Conservation (phyloP, 2,797 vertebrate species). For the Petrocephalus sullivani region DNA sequence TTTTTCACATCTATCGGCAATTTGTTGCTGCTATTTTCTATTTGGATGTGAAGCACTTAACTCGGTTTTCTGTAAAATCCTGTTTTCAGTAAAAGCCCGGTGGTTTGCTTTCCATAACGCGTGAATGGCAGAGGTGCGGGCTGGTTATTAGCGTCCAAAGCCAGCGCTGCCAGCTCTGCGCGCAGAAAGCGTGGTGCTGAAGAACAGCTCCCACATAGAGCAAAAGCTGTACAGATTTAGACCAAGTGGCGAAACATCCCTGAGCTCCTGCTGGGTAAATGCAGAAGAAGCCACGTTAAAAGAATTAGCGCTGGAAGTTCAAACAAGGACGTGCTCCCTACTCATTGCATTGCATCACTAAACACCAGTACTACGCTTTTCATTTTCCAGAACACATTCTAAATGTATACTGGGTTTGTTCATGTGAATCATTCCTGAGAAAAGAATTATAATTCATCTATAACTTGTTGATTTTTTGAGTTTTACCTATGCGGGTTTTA, state of each 20-base stretch:
- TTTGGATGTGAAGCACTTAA: background rate
- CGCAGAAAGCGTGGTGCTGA: conserved; percentile 20
- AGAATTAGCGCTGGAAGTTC: background rate
- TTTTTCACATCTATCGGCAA: background rate
- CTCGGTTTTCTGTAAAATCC: background rate
- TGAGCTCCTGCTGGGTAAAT: background rate
- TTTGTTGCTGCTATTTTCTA: background rate
- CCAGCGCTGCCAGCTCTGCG: background rate
- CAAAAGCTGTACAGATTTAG: background rate
- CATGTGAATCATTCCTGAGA: background rate
- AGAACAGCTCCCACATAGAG: conserved; percentile 22
- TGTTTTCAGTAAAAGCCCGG: background rate
- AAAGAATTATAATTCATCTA: background rate
- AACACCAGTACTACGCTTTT: background rate
- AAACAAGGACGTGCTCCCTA: background rate
- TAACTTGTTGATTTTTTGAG: background rate
- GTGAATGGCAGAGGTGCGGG: background rate
- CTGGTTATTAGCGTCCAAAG: background rate
- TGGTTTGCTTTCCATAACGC: background rate
- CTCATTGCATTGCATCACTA: background rate
- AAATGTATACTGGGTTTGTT: background rate
- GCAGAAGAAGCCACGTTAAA: background rate
- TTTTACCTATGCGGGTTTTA: background rate
- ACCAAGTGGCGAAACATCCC: background rate
- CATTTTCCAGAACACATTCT: background rate